Conservation (phyloP, 2,797 vertebrate species). For the Hephaestus fuliginosus region DNA sequence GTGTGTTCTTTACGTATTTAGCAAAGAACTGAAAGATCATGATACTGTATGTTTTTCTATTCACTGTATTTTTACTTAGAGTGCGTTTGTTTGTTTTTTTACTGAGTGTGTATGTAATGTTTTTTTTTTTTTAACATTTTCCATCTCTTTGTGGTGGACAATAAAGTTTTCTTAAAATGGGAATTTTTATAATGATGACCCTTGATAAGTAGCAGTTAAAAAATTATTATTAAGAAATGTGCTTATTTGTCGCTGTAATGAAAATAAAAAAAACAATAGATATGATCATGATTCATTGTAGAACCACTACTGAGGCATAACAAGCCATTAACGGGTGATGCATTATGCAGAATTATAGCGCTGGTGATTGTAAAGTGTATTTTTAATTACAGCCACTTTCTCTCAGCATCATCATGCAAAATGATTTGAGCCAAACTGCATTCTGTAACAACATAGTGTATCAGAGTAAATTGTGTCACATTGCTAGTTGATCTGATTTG, state of each 20-base stretch:
- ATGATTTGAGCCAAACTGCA: background rate
- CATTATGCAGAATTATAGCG: background rate
- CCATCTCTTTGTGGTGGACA: background rate
- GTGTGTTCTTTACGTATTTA: background rate
- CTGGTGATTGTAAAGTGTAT: background rate
- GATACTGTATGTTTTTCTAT: background rate
- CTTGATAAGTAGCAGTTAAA: background rate
- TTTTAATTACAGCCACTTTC: background rate
- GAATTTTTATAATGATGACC: background rate
- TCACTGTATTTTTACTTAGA: background rate
- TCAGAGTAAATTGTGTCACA: background rate
- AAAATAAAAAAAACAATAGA: background rate
- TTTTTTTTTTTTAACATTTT: background rate
- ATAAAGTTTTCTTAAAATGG: background rate
- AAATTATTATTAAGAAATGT: background rate
- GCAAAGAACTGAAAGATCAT: background rate
- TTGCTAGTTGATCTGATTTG: background rate
- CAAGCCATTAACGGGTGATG: background rate
- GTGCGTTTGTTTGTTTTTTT: background rate
- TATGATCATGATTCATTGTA: background rate
- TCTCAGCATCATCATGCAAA: background rate
- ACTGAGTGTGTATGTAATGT: background rate
- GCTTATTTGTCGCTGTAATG: background rate
- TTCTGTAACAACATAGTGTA: background rate
- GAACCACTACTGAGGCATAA: background rate